These are phyloP conservation scores for Macaria liturata DNA, from an alignment of 2,888 invertebrate species.

Conservation along the genomic window DNA sequence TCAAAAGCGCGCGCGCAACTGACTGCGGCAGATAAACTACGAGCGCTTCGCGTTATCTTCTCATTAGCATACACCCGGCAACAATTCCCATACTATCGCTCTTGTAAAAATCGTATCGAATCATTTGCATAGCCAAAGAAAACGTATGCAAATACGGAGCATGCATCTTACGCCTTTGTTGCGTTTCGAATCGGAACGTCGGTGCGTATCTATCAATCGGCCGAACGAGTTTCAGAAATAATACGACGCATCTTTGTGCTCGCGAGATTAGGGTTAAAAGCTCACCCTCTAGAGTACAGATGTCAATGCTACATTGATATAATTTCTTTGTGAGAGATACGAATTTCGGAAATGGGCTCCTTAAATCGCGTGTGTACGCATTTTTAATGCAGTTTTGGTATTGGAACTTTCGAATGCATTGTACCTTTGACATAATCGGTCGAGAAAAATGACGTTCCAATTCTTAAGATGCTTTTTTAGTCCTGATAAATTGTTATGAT, in stretches of 20 bases:
- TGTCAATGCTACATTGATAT: conserved; percentile 73
- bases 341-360: conserved; percentile 70
- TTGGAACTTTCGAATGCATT: conserved; percentile 44
- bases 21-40: conserved; percentile 67
- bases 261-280: conserved; percentile 72
- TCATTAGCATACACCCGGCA: conserved; percentile 70
- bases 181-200: conserved; percentile 73
- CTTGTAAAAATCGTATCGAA: conserved; percentile 60
- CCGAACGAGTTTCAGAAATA: conserved; percentile 76
- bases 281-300: conserved; percentile 60
- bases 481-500: conserved; percentile 28
- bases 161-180: conserved; percentile 63
- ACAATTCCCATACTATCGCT: conserved; percentile 61
- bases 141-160: conserved; percentile 73
- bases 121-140: conserved; percentile 76
- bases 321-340: conserved; percentile 55
- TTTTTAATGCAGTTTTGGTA: conserved; percentile 51
- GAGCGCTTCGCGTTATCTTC: conserved; percentile 67
- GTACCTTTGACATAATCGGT: conserved; percentile 43
- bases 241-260: conserved; percentile 64
- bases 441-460: conserved; percentile 36
- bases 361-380: conserved; percentile 60
- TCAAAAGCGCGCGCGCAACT: conserved; percentile 77
- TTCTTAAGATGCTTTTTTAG: conserved; percentile 28
- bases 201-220: conserved; percentile 73